Conservation (phyloP, 2,797 vertebrate species). For the Graptemys geographica region DNA sequence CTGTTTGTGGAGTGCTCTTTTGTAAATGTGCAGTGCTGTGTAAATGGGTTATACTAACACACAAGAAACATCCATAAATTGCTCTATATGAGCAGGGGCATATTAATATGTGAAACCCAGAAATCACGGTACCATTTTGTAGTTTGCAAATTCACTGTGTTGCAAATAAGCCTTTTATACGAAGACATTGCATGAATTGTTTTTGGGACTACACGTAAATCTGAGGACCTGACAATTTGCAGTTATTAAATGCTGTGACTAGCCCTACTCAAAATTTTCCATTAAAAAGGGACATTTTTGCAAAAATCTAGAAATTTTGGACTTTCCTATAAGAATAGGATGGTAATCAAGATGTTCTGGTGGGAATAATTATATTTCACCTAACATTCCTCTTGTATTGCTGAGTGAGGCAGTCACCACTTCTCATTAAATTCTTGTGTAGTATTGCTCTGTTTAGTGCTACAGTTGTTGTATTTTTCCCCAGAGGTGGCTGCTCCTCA, state of each 20-base stretch:
- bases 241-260: background rate
- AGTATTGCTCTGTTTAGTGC: background rate
- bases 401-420: no score
- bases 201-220: background rate
- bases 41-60: background rate
- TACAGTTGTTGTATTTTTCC: background rate
- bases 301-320: background rate
- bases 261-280: constrained; percentile 20
- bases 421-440: background rate
- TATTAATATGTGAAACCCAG: background rate
- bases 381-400: background rate
- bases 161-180: background rate
- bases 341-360: background rate
- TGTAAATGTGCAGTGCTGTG: background rate
- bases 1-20: background rate
- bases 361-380: background rate
- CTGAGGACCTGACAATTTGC: constrained; percentile 29
- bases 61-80: background rate
- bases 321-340: background rate
- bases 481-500: background rate
- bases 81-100: background rate
- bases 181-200: background rate
- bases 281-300: background rate
- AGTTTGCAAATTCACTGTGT: background rate
- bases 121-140: background rate